phyloP scores from a whole-genome alignment of 2,888 invertebrate species.

The Heliconius ethilla region DNA sequence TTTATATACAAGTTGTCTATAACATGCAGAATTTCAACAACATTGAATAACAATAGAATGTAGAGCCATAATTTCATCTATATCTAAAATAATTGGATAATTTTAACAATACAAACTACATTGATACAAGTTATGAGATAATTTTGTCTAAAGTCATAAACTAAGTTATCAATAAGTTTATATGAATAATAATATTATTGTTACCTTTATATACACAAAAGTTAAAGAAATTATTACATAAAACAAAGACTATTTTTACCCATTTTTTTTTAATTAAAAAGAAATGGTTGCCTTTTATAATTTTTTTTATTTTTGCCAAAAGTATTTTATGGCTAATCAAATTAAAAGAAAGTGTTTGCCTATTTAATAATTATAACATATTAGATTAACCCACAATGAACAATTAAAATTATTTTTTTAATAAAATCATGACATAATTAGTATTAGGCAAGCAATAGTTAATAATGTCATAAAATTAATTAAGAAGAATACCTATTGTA shows the following conservation, averaged over 20 bases:
- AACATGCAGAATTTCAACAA: conserved; percentile 67
- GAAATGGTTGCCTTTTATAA: not conserved
- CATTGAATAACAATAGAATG: conserved; percentile 63
- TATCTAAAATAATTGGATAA: conserved; percentile 45
- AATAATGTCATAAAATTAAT: not conserved
- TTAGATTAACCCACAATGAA: too few relatives aligned
- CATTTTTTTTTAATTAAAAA: not conserved
- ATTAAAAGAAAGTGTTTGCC: not conserved
- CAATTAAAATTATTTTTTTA: not conserved
- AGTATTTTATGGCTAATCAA: not conserved
- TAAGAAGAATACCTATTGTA: not conserved
- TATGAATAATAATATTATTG: not conserved
- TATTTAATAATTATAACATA: not conserved
- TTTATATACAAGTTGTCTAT: conserved; percentile 72
- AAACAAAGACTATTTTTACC: not conserved
- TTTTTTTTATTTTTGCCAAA: not conserved
- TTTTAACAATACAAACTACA: conserved; percentile 56
- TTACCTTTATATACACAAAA: conserved; percentile 17
- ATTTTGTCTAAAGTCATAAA: conserved; percentile 5
- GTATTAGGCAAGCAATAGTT: not conserved
- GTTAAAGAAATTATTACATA: conserved; percentile 7
- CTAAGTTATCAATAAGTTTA: not conserved
- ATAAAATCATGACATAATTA: not conserved
- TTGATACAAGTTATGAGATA: conserved; percentile 7
- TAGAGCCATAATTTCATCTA: conserved; percentile 59